Evolutionary conservation across 2,888 invertebrate genomes (phyloP).

Genomic region (Hydropsyche betteni): DNA sequence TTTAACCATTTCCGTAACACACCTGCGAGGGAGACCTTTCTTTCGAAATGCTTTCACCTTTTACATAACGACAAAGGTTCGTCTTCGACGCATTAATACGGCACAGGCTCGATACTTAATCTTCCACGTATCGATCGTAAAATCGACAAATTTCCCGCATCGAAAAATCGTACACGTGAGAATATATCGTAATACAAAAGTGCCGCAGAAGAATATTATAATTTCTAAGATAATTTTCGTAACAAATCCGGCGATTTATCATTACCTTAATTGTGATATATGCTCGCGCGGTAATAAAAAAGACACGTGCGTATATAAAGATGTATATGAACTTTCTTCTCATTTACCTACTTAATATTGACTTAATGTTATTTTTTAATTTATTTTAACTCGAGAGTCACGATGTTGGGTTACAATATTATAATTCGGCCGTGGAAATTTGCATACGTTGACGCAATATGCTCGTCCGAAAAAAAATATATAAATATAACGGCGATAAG

Average conservation of each 20-base stretch:
- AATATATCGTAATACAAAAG: too few relatives aligned
- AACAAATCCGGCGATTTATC: too few relatives aligned
- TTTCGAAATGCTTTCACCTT: conserved; percentile 5
- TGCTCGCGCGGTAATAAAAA: too few relatives aligned
- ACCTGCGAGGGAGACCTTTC: background rate
- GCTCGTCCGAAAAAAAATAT: background rate
- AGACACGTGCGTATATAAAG: too few relatives aligned
- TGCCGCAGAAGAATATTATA: too few relatives aligned
- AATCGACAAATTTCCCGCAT: conserved; percentile 1
- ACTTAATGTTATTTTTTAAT: too few relatives aligned
- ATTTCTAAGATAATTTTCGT: too few relatives aligned
- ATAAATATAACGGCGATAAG: background rate
- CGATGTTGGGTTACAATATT: conserved; percentile 9
- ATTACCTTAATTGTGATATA: too few relatives aligned
- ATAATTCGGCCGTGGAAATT: background rate
- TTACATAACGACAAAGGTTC: background rate
- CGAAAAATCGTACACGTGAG: too few relatives aligned
- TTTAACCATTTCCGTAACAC: background rate
- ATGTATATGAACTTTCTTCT: too few relatives aligned
- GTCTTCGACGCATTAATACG: background rate
- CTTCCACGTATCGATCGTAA: conserved; percentile 1
- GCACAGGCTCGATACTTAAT: background rate
- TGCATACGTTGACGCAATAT: conserved; percentile 13
- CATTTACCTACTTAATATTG: too few relatives aligned
- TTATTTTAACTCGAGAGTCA: conserved; percentile 4